Percentiles rank a stretch among this genome's conserved stretches.
Evolutionary conservation across 2,113 vertebrate species (phyloP).

Genomic region (Sisor rabdophorus): DNA sequence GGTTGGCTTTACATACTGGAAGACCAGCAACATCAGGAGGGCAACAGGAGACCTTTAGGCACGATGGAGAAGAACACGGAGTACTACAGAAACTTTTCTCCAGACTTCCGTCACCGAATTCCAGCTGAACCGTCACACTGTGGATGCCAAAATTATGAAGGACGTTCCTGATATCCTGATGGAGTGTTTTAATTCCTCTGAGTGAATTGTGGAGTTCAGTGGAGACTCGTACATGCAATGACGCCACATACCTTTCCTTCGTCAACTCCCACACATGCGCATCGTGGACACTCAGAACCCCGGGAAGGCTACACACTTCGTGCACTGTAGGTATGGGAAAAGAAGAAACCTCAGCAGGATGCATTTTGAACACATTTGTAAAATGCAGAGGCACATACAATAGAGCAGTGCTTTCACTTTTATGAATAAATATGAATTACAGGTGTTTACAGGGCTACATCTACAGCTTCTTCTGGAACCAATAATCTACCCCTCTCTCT

Average conservation of each 20-base stretch:
- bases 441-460: too few relatives aligned
- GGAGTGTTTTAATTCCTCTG: slow-evolving; percentile 52
- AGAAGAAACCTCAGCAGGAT: slow-evolving; percentile 3
- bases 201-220: slow-evolving; percentile 41
- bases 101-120: slow-evolving; percentile 58
- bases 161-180: slow-evolving; percentile 65
- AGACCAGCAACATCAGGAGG: slow-evolving; percentile 4
- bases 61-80: slow-evolving; percentile 69
- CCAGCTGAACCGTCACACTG: slow-evolving; percentile 77
- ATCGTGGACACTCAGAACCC: slow-evolving; percentile 73
- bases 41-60: slow-evolving; percentile 72
- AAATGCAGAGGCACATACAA: too few relatives aligned
- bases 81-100: slow-evolving; percentile 61
- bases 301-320: slow-evolving; percentile 61
- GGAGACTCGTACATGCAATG: slow-evolving; percentile 72
- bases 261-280: slow-evolving; percentile 77
- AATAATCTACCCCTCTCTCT: too few relatives aligned
- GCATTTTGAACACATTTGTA: too few relatives aligned
- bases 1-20: slow-evolving; percentile 11
- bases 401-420: too few relatives aligned
- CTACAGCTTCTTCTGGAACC: too few relatives aligned
- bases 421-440: too few relatives aligned
- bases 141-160: slow-evolving; percentile 75
- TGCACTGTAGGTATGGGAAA: slow-evolving; percentile 58
- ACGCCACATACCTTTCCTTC: slow-evolving; percentile 73